Conservation (phyloP, 2,888 invertebrate species). For the Drosophila colorata region DNA sequence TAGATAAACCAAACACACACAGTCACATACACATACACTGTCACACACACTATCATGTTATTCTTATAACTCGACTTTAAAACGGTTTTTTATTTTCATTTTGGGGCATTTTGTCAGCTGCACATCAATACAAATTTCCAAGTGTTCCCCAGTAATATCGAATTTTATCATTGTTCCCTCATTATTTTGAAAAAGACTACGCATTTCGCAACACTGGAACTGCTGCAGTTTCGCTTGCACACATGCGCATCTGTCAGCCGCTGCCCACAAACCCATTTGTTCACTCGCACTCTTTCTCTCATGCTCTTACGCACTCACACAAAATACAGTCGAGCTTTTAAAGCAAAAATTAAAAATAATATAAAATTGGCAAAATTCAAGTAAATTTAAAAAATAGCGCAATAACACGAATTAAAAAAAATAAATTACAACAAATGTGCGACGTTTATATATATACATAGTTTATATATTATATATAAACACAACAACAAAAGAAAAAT, state of each 20-base stretch:
- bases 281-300: slow-evolving; percentile 1
- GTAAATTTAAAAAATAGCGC: neutral
- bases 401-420: neutral
- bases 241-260: neutral
- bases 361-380: neutral
- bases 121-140: slow-evolving; percentile 3
- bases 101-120: slow-evolving; percentile 9
- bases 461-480: slow-evolving; percentile 11
- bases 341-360: slow-evolving; percentile 20
- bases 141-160: slow-evolving; percentile 18
- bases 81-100: neutral
- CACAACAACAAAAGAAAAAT: neutral
- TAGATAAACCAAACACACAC: neutral
- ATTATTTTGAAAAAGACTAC: slow-evolving; percentile 2
- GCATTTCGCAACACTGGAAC: slow-evolving; percentile 20
- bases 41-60: neutral
- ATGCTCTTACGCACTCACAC: slow-evolving; percentile 2
- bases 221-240: slow-evolving; percentile 3
- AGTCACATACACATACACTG: neutral
- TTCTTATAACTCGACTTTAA: neutral
- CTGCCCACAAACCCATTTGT: slow-evolving; percentile 1
- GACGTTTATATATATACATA: neutral
- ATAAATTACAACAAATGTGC: neutral
- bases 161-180: slow-evolving; percentile 22
- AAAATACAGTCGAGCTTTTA: slow-evolving; percentile 1